Percentiles rank a stretch among this genome's conserved stretches.
Conservation (phyloP, 30 jellyfish, hydroid and myxozoan genomes). For the Turritopsis dohrnii region DNA sequence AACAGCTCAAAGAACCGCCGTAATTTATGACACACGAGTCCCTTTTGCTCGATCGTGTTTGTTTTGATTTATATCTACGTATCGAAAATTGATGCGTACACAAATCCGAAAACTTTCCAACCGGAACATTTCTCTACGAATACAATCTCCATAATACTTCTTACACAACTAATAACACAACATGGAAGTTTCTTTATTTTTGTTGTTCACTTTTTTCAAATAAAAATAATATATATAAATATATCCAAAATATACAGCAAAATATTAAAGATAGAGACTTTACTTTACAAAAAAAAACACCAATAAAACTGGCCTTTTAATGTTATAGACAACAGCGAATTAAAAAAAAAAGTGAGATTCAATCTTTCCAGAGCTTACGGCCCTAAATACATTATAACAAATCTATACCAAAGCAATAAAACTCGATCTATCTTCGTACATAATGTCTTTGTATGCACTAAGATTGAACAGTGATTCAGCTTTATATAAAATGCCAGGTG, state of each 20-base stretch:
- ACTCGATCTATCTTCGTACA: constrained; percentile 10
- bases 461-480: constrained; percentile 13
- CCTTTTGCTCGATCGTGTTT: not conserved
- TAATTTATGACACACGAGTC: not conserved
- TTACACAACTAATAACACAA: too few relatives aligned
- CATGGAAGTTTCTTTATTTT: not conserved
- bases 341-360: not conserved
- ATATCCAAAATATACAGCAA: not conserved
- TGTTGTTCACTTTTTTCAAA: not conserved
- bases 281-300: not conserved
- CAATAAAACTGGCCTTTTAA: not conserved
- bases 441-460: not conserved
- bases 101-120: not conserved
- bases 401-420: constrained; percentile 6
- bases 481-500: not conserved
- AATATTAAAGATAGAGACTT: not conserved
- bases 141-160: too few relatives aligned
- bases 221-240: too few relatives aligned
- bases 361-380: not conserved
- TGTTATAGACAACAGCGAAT: not conserved
- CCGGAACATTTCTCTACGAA: too few relatives aligned
- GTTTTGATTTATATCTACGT: not conserved
- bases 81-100: not conserved
- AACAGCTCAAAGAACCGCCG: not conserved
- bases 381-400: not conserved